Percentiles rank a stretch among this genome's conserved stretches.
phyloP scores from a whole-genome alignment of 2,888 invertebrate genomes.

The Toxonevra muliebris region DNA sequence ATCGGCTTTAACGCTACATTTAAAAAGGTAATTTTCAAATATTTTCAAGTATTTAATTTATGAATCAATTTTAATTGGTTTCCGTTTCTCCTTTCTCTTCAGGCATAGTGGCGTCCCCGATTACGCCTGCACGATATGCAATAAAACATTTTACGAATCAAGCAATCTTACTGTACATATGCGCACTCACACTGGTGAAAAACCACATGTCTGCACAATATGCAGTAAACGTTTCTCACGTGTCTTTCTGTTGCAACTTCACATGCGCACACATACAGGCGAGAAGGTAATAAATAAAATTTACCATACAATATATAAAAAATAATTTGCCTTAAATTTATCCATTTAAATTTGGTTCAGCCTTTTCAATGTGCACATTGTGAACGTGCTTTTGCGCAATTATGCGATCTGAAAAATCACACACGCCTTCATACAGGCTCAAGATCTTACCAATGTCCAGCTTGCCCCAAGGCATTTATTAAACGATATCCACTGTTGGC shows the following conservation, averaged over 20 bases:
- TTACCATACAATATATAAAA: too few species aligned
- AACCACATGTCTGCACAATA: constrained; percentile 56
- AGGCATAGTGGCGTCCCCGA: constrained; percentile 58
- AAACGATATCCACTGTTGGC: constrained; percentile 45
- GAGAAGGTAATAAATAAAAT: constrained; percentile 46
- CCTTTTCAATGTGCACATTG: constrained; percentile 19
- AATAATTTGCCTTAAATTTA: too few species aligned
- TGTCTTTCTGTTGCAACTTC: constrained; percentile 64
- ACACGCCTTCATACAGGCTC: constrained; percentile 57
- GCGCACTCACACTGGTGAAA: constrained; percentile 57
- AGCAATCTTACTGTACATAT: constrained; percentile 58
- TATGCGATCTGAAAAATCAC: constrained; percentile 65
- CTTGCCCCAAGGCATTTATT: constrained; percentile 55
- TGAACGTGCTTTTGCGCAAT: constrained; percentile 52
- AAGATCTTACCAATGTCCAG: constrained; percentile 50
- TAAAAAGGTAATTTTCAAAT: constrained; percentile 42
- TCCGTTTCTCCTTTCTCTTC: background rate
- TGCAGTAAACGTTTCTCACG: constrained; percentile 57
- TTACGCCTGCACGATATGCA: constrained; percentile 53
- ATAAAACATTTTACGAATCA: constrained; percentile 54
- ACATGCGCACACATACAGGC: constrained; percentile 61
- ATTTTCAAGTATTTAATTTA: background rate
- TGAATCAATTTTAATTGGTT: constrained; percentile 2
- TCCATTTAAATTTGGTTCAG: too few species aligned
- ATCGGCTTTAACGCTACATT: constrained; percentile 52